Evolutionary conservation across 1,140 invertebrate genomes (phyloP).

Genomic region (Hirudo medicinalis): DNA sequence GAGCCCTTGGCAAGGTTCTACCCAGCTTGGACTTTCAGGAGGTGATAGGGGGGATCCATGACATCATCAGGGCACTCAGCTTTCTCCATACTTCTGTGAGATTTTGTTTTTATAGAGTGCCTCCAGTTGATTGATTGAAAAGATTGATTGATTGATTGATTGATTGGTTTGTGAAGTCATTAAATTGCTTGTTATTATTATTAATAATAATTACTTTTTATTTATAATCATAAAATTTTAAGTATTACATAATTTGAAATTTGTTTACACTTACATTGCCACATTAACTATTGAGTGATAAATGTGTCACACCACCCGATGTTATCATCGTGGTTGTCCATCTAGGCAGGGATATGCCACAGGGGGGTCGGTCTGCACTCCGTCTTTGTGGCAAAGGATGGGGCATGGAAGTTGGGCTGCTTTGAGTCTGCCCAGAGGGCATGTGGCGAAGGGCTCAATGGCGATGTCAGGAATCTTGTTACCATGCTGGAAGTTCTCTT

Average conservation of each 20-base stretch:
- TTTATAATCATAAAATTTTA: too few relatives aligned
- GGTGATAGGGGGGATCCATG: background rate
- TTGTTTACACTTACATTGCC: background rate
- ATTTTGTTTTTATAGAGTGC: too few relatives aligned
- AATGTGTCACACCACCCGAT: background rate
- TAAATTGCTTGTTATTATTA: too few relatives aligned
- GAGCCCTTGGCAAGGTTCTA: background rate
- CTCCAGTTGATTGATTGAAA: too few relatives aligned
- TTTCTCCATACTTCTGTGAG: background rate
- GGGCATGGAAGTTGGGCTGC: constrained; percentile 1
- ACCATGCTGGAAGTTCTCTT: too few relatives aligned
- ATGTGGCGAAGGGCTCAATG: too few relatives aligned
- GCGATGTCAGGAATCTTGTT: too few relatives aligned
- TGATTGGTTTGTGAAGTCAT: too few relatives aligned
- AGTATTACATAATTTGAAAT: background rate
- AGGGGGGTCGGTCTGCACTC: background rate
- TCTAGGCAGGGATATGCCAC: background rate
- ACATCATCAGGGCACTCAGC: background rate
- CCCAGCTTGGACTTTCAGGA: background rate
- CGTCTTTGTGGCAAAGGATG: background rate
- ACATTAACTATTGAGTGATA: background rate
- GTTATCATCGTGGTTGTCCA: background rate
- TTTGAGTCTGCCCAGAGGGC: background rate
- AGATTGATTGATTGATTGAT: too few relatives aligned
- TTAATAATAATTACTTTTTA: too few relatives aligned